Base-by-base conservation (phyloP, 1,140 invertebrate genomes). In the Bathynomus jamesi region DNA sequence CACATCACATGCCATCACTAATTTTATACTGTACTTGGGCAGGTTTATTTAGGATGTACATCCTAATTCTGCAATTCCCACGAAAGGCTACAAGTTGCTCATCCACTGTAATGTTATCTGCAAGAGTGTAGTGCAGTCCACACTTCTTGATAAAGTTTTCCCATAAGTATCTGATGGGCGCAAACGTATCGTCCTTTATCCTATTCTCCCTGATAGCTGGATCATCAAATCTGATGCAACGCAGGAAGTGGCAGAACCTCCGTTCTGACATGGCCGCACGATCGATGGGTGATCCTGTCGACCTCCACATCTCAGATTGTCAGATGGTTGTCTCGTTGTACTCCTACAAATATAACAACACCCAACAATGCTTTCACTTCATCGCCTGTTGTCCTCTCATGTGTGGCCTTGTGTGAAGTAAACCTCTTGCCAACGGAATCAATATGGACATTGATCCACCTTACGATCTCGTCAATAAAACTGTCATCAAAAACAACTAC, bases 221-320 rank as follows among this genome's bases (percentile, higher is more conserved):
- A 69, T 80, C 75, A 70, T 80, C 76, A 70, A 80, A 80, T 21
- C 78, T 40, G n/a, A 73, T 46, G 69, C 71, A 73, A 27, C 21
- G 17, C 28, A 72, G 8, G 3, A 73, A 25, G 46, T 21, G 71
- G 4, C 27, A 21, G 62, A 73, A 73, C 25, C 71, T 13, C 25
- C 4, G 28, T 32, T 73, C 30, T 17, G 71, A 73, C 67, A 73
- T 72, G 53, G 32, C 71, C 10, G 53, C 28, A 27, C 60, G 13
- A 62, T 73, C 29, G 17, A 72, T 40, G 2, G n/a, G 3, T 28
- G 66, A 5, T 7, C 67, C 67, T 17, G 29, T 31, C 17, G 61
- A 31, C n/a, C 69, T n/a, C 31, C 69, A 73, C 63, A 66, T 66
- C 46, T 66, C 63, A 21, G 17, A 25, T 71, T 17, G 5, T 5